Evolutionary conservation across 2,797 vertebrate species (phyloP).

Genomic region (Dallia pectoralis): DNA sequence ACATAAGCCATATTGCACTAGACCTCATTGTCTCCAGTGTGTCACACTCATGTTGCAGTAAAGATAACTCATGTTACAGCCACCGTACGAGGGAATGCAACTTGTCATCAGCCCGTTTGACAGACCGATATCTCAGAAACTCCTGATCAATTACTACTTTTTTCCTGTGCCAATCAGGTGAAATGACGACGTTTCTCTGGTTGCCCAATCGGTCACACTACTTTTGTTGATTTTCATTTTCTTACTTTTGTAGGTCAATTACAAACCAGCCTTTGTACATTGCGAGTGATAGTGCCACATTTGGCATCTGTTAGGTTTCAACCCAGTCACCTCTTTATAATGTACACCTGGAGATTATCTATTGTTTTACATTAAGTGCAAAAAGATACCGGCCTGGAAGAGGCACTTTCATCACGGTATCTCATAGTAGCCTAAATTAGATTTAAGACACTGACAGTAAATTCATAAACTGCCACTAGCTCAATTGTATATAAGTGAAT

Average conservation of each 20-base stretch:
- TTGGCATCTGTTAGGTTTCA: conserved; percentile 43
- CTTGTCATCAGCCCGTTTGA: conserved; percentile 6
- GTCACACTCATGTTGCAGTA: background rate
- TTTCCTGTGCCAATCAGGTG: background rate
- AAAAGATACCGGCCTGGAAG: background rate
- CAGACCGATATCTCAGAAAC: background rate
- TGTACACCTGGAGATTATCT: conserved; percentile 54
- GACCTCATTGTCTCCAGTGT: background rate
- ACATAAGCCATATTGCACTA: too few species aligned
- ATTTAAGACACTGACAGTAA: background rate
- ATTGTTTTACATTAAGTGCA: conserved; percentile 5
- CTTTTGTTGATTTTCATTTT: background rate
- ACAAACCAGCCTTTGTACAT: background rate
- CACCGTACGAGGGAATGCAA: background rate
- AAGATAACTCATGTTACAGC: background rate
- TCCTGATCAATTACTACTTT: background rate
- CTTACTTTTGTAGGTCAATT: background rate
- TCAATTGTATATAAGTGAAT: background rate
- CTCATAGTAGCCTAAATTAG: background rate
- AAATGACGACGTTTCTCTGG: background rate
- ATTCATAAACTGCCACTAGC: background rate
- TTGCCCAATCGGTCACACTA: background rate
- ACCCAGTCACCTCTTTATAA: conserved; percentile 34
- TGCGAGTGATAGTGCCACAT: conserved; percentile 18
- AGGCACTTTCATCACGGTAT: background rate